Evolutionary conservation across 2,113 vertebrate species (phyloP), one percentile per base, ranked within the genome.

Genomic region (Sylvia atricapilla): DNA sequence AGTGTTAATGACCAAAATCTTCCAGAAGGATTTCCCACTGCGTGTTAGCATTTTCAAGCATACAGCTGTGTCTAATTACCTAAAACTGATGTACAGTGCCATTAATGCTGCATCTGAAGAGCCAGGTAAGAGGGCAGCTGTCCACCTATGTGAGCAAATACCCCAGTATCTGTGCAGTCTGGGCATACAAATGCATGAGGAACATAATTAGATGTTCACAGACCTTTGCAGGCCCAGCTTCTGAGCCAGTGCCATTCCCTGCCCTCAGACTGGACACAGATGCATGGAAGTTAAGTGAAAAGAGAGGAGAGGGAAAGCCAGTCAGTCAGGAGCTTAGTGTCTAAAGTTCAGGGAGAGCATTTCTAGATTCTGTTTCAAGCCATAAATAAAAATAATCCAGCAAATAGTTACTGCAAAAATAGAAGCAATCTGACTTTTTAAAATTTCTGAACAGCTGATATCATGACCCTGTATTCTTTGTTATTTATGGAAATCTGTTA

Each of bases 401-500:
- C 85, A 39, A 69, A 81, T 77, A 84, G 89, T 80, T 49, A 35
- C 55, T 72, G 78, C 74, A 80, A 47, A 90, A 96, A 67, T 84
- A 60, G 93, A 44, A 76, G 53, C 87, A 27, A 30, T 59, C 69
- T 69, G 87, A 63, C 92, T 91, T 87, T 69, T 76, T 10, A 69
- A 63, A 79, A 69, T 90, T 91, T 94, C 87, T 86, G 37, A 53
- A 20, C 68, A 73, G 85, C 63, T 94, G 89, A 63, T 88, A 69
- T 31, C 17, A 62, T 76, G 96, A 75, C 86, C 91, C 43, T 55
- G 69, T 81, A 59, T 85, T 78, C 91, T 93, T 96, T 74, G 94
- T 91, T 93, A 91, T 95, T 94, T 94, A 89, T 84, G 84, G 77
- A 94, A 94, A 94, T 80, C 59, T 49, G 72, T 76, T 39, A 82